Conservation (phyloP, 2,113 vertebrate genomes). For the Laterallus jamaicensis region DNA sequence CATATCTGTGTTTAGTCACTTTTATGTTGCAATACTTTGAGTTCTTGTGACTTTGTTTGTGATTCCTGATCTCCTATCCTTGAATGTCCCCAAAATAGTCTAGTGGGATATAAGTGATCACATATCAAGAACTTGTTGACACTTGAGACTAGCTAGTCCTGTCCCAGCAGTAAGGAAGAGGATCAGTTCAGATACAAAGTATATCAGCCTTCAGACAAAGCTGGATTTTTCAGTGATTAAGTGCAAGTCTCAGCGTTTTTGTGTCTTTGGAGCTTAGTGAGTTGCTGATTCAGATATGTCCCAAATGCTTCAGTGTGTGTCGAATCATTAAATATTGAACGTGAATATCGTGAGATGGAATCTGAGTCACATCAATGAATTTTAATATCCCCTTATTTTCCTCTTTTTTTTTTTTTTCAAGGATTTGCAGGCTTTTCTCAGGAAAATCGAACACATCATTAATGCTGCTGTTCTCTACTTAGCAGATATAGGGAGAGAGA, state of each 20-base stretch:
- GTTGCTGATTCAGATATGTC: constrained; percentile 8
- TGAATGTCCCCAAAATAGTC: constrained; percentile 18
- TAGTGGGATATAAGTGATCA: neutral
- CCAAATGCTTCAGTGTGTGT: neutral
- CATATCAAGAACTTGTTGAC: constrained; percentile 32
- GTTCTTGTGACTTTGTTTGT: constrained; percentile 13
- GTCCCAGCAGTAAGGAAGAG: neutral
- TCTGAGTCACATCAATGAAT: neutral
- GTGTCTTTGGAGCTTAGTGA: neutral
- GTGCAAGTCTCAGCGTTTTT: neutral
- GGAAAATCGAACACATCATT: neutral
- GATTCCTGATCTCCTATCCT: neutral
- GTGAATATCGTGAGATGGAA: neutral
- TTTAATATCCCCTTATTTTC: neutral
- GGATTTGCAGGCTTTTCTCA: neutral
- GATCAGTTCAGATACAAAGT: neutral
- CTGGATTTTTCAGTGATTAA: neutral
- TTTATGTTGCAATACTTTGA: neutral
- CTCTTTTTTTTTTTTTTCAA: neutral
- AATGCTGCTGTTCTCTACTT: neutral
- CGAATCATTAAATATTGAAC: constrained; percentile 14
- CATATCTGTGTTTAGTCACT: neutral
- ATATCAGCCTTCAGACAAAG: neutral
- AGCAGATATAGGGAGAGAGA: neutral
- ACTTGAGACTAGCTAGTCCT: neutral